A percentile compares a stretch with the other conserved stretches of the same genome.
These are phyloP conservation scores for Mastigias papua DNA, from an alignment of 30 jellyfish, hydroid and myxozoan species.

Conservation along the genomic window DNA sequence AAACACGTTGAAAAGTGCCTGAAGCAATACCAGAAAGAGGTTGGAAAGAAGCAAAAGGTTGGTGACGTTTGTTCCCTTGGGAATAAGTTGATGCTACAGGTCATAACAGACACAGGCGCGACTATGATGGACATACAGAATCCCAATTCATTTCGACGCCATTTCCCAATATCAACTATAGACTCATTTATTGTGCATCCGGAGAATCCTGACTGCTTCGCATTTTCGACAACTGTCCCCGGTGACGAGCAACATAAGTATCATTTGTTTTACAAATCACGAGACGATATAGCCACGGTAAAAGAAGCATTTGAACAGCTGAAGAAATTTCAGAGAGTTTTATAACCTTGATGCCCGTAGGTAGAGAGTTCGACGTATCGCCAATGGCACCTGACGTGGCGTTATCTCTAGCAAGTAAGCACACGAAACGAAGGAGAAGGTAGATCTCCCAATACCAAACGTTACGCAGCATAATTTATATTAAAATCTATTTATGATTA, in stretches of 20 bases:
- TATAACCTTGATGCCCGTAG: neutral
- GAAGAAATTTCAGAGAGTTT: constrained; percentile 40
- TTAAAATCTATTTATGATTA: constrained; percentile 2
- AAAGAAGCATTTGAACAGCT: constrained; percentile 59
- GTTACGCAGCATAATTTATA: constrained; percentile 1
- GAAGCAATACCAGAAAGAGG: constrained; percentile 87
- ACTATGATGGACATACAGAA: constrained; percentile 82
- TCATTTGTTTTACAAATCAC: constrained; percentile 78
- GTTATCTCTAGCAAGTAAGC: neutral
- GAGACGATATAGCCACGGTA: constrained; percentile 31
- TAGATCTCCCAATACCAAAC: neutral
- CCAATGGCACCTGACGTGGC: neutral
- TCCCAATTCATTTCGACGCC: constrained; percentile 70
- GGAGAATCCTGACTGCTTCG: constrained; percentile 94
- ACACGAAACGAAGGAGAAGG: constrained; percentile 28
- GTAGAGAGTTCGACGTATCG: neutral
- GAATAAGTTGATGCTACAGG: constrained; percentile 52
- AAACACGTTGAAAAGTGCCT: constrained; percentile 89
- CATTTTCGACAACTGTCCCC: constrained; percentile 86
- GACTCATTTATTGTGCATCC: constrained; percentile 80
- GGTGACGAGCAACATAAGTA: constrained; percentile 82
- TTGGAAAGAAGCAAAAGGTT: constrained; percentile 65
- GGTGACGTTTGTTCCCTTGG: constrained; percentile 71
- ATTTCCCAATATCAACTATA: constrained; percentile 77
- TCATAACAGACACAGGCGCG: constrained; percentile 71